Base-by-base conservation (phyloP, 2,888 invertebrate genomes). In the Deroplatys truncata region DNA sequence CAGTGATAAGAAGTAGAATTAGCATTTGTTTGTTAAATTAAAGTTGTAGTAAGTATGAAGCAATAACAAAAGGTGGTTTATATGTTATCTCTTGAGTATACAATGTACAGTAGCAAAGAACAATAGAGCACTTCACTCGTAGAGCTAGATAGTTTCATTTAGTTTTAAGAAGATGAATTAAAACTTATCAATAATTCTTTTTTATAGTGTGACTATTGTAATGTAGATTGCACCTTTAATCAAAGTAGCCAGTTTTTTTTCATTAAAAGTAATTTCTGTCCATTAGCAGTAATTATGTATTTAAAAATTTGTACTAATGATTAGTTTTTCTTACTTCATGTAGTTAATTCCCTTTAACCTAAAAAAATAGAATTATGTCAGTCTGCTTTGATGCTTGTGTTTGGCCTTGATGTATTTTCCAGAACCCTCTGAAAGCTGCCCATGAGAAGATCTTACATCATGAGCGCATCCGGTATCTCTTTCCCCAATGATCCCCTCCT, bases 401-500 rank as follows among this genome's bases (percentile, higher is more conserved):
- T 82, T 87, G 87, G 31, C 87, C 87, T 87, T 87, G 87, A 82
- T 87, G 31, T 87, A 89, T 90, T 43, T 91, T 90, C 86, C 90
- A 90, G 90, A 90, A 88, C 86, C 90, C 90, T 49, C 86, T 90
- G 88, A 88, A 90, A 82, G 86, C 89, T 82, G 84, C 86, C 84
- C 88, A 84, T 56, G 88, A 84, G 89, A 89, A 43, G 89, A 84
- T 89, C 89, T 89, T 89, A 85, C 89, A 88, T 31, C 88, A 89
- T 85, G 88, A 84, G 49, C 89, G 90, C 49, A 90, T 89, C 35
- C 88, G 90, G 83, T 82, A 89, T 28, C 85, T 90, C 49, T 90
- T 90, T 90, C 89, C 90, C 90, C 90, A 90, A 90, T 88, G 89
- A 89, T 49, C 88, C 89, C 88, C 56, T 82, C 84, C 84, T 84